Conservation (phyloP, 2,888 invertebrate species). For the Apotomis betuletana region DNA sequence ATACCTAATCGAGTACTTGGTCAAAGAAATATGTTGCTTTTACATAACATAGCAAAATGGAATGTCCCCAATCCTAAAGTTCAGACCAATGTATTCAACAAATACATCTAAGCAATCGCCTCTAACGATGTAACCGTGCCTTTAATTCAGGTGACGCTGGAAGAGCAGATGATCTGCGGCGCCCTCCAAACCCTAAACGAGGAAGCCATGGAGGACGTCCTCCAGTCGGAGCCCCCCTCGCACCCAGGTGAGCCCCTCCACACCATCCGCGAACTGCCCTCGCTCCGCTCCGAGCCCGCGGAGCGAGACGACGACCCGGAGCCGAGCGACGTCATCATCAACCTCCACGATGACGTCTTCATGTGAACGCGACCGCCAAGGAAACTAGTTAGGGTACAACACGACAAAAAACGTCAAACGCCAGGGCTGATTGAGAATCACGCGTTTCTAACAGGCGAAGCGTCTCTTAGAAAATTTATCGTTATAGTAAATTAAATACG, state of each 20-base stretch:
- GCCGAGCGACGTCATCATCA: conserved; percentile 64
- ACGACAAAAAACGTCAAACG: not conserved
- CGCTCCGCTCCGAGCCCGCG: conserved; percentile 49
- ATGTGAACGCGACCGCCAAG: conserved; percentile 53
- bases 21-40: too few species aligned
- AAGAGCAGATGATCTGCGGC: conserved; percentile 97
- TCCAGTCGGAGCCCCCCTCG: conserved; percentile 86
- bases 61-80: too few species aligned
- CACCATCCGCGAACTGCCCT: conserved; percentile 66
- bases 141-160: conserved; percentile 90
- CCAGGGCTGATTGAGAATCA: not conserved
- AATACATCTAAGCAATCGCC: not conserved
- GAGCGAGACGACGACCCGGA: conserved; percentile 8
- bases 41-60: too few species aligned
- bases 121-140: not conserved
- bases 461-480: too few species aligned
- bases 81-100: not conserved
- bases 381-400: not conserved
- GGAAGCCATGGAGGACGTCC: conserved; percentile 95
- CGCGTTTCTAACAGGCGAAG: too few species aligned
- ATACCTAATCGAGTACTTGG: too few species aligned
- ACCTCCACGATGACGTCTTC: conserved; percentile 69
- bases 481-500: too few species aligned
- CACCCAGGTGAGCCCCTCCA: conserved; percentile 81
- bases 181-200: conserved; percentile 96